Evolutionary conservation across 2,888 invertebrate species (phyloP).

Genomic region (Drosophila melanosoma): DNA sequence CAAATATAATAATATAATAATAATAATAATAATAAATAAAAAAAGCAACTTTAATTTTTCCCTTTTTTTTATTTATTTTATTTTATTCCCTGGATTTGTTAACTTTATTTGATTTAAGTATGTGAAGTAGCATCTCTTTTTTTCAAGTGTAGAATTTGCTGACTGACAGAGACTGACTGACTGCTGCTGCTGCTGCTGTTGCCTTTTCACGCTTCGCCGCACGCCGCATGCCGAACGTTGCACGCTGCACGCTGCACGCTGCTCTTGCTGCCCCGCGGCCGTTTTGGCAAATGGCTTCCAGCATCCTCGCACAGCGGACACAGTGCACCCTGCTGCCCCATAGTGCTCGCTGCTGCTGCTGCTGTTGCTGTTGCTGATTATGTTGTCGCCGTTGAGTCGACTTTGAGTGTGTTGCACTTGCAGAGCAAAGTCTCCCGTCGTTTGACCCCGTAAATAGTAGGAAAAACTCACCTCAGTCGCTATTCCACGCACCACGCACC

Average conservation of each 20-base stretch:
- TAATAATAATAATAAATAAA: no score
- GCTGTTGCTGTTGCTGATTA: constrained; percentile 56
- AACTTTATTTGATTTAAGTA: not conserved
- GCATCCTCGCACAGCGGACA: constrained; percentile 56
- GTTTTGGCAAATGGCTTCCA: constrained; percentile 53
- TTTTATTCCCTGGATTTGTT: not conserved
- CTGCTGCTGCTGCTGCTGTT: constrained; percentile 20
- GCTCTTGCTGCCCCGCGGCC: constrained; percentile 26
- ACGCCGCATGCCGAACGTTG: constrained; percentile 24
- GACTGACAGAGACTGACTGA: constrained; percentile 2
- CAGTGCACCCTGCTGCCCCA: constrained; percentile 63
- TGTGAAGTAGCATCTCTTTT: not conserved
- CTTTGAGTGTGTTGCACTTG: constrained; percentile 56
- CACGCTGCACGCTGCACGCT: constrained; percentile 6
- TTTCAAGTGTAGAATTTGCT: not conserved
- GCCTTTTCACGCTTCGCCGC: constrained; percentile 69
- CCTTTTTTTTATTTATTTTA: not conserved
- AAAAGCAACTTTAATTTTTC: not conserved
- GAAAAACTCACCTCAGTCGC: constrained; percentile 20
- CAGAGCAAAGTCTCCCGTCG: constrained; percentile 47
- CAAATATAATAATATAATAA: no score
- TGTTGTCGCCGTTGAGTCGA: constrained; percentile 61
- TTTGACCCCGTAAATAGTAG: constrained; percentile 38
- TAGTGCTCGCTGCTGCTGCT: constrained; percentile 27
- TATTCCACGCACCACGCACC: constrained; percentile 39